Percentiles rank a stretch among this genome's conserved stretches.
These are phyloP conservation scores for Heliconius nattereri DNA, from an alignment of 1,140 invertebrate genomes.

Conservation along the genomic window DNA sequence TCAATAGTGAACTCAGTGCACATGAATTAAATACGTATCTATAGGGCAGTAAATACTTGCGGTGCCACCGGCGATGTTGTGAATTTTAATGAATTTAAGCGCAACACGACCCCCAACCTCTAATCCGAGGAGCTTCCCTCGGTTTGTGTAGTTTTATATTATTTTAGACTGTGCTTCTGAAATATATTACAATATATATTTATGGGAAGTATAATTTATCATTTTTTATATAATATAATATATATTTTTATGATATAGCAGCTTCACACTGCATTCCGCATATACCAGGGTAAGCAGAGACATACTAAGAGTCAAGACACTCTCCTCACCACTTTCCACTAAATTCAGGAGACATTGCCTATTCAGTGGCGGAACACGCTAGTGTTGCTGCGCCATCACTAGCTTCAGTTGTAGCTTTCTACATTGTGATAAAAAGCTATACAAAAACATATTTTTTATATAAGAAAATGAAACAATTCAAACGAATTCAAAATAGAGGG, in stretches of 20 bases:
- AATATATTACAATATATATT: neutral
- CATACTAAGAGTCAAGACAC: too few species aligned
- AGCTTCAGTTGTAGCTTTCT: too few species aligned
- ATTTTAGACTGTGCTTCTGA: slow-evolving; percentile 10
- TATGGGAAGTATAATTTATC: too few species aligned
- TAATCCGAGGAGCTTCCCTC: slow-evolving; percentile 49
- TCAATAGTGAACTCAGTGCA: neutral
- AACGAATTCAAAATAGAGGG: slow-evolving; percentile 6
- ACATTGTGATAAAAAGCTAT: neutral
- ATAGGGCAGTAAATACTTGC: slow-evolving; percentile 32
- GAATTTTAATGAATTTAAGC: slow-evolving; percentile 59
- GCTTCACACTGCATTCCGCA: too few species aligned
- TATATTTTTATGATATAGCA: too few species aligned
- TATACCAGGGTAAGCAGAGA: too few species aligned
- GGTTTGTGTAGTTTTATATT: slow-evolving; percentile 61
- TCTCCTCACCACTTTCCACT: too few species aligned
- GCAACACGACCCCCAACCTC: slow-evolving; percentile 41
- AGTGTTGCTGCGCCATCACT: too few species aligned
- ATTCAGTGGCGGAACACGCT: too few species aligned
- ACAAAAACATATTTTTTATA: neutral
- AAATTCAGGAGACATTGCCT: too few species aligned
- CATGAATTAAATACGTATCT: slow-evolving; percentile 5
- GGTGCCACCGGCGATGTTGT: slow-evolving; percentile 41
- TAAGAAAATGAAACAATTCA: neutral
- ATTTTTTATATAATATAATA: too few species aligned